Percentiles rank a stretch among this genome's conserved stretches.
Evolutionary conservation across 2,888 invertebrate species (phyloP).

Genomic region (Andrena haemorrhoa): DNA sequence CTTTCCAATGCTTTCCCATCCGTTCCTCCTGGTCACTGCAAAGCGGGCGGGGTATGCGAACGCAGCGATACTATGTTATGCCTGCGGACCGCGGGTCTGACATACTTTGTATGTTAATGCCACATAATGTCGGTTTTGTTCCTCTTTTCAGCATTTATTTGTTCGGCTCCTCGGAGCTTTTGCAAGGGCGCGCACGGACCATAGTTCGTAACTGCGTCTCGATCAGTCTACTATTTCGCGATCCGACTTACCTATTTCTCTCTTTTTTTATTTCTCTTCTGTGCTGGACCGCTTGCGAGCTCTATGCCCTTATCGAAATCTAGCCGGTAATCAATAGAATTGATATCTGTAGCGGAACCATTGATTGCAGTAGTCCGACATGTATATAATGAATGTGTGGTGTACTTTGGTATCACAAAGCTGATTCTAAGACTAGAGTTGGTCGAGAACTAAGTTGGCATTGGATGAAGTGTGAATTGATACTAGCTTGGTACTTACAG

Average conservation of each 20-base stretch:
- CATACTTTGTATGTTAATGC: constrained; percentile 85
- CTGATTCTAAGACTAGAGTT: too few species aligned
- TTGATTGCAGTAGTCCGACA: too few species aligned
- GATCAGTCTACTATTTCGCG: constrained; percentile 46
- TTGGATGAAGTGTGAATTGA: too few species aligned
- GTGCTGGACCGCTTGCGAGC: neutral
- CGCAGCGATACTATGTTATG: constrained; percentile 83
- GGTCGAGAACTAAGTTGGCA: too few species aligned
- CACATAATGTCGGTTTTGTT: constrained; percentile 85
- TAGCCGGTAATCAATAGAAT: constrained; percentile 29
- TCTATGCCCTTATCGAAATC: constrained; percentile 33
- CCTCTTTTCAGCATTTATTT: constrained; percentile 84
- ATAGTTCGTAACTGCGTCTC: constrained; percentile 53
- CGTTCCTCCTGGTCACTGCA: constrained; percentile 54
- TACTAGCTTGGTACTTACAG: too few species aligned
- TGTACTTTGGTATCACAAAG: too few species aligned
- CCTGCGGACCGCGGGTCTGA: constrained; percentile 82
- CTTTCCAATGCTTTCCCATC: constrained; percentile 43
- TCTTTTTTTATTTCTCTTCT: neutral
- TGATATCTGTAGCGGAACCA: too few species aligned
- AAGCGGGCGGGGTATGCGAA: constrained; percentile 79
- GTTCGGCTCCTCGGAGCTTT: constrained; percentile 78
- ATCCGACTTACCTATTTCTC: constrained; percentile 9
- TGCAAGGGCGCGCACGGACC: constrained; percentile 64
- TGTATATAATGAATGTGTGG: too few species aligned